phyloP scores from a whole-genome alignment of 92 coral and sea anemone genomes.

The Isaurus tuberculatus region DNA sequence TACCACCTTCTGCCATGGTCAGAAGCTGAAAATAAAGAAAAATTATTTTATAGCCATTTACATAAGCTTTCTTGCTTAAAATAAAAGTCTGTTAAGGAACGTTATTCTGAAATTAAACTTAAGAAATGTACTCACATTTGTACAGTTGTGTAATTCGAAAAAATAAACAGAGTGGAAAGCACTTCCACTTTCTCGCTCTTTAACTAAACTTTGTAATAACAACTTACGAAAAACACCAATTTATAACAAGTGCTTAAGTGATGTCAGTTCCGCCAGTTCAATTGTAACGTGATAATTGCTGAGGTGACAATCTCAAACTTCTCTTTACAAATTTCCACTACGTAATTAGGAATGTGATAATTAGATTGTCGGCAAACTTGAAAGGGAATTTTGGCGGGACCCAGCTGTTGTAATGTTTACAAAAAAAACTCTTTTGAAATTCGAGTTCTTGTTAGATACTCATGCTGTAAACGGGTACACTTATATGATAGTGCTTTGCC shows the following conservation, averaged over 20 bases:
- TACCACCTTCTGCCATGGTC: conserved; percentile 29
- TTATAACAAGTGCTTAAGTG: background rate
- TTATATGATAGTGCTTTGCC: background rate
- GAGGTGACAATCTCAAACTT: background rate
- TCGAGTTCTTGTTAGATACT: background rate
- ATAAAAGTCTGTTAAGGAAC: background rate
- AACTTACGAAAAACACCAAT: background rate
- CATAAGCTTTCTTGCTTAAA: no score
- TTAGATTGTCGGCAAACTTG: background rate
- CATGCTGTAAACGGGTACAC: background rate
- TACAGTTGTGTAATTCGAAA: background rate
- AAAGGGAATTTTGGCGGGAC: background rate
- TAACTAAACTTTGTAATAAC: background rate
- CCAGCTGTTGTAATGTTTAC: background rate
- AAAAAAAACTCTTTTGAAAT: background rate
- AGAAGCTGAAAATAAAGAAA: background rate
- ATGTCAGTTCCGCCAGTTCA: background rate
- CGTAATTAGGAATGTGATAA: background rate
- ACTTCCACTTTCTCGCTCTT: background rate
- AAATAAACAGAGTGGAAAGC: background rate
- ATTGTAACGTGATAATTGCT: background rate
- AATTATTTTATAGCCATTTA: no score
- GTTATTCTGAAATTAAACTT: background rate
- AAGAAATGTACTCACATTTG: background rate
- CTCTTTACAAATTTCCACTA: background rate